phyloP scores from a whole-genome alignment of 2,113 vertebrate species.

The Oncorhynchus clarkii region DNA sequence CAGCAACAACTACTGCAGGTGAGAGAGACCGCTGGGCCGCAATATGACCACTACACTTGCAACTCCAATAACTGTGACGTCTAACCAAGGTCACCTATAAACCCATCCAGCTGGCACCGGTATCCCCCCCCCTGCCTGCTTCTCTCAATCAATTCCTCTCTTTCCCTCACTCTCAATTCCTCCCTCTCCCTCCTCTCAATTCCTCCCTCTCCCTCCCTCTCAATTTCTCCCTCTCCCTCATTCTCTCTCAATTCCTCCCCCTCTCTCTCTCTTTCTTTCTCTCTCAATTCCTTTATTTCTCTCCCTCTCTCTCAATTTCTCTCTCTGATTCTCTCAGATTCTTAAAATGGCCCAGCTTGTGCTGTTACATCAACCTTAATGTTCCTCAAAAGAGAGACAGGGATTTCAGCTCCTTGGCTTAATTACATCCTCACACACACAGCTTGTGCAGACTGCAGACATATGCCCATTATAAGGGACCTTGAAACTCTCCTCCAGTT shows the following conservation, averaged over 20 bases:
- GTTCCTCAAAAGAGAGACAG: slow-evolving; percentile 24
- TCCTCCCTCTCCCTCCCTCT: no score
- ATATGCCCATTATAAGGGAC: slow-evolving; percentile 66
- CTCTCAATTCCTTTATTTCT: no score
- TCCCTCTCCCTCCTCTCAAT: no score
- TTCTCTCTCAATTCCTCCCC: no score
- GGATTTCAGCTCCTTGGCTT: slow-evolving; percentile 19
- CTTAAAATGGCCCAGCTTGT: not conserved
- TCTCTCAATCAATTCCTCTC: not conserved
- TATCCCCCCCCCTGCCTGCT: no score
- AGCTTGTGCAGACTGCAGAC: slow-evolving; percentile 58
- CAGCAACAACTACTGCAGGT: slow-evolving; percentile 69
- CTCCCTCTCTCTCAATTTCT: no score
- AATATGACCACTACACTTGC: not conserved
- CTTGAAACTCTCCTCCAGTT: slow-evolving; percentile 52
- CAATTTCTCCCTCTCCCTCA: no score
- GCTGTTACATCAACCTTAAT: slow-evolving; percentile 25
- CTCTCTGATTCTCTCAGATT: not conserved
- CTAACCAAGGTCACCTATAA: no score
- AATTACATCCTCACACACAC: slow-evolving; percentile 15
- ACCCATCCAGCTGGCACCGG: no score
- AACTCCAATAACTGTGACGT: no score
- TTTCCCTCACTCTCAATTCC: no score
- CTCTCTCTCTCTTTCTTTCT: no score
- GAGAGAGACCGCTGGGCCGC: slow-evolving; percentile 3